Evolutionary conservation across 2,797 vertebrate species (phyloP), one percentile per base, ranked within the genome.

Genomic region (Melanotaenia trifasciata): DNA sequence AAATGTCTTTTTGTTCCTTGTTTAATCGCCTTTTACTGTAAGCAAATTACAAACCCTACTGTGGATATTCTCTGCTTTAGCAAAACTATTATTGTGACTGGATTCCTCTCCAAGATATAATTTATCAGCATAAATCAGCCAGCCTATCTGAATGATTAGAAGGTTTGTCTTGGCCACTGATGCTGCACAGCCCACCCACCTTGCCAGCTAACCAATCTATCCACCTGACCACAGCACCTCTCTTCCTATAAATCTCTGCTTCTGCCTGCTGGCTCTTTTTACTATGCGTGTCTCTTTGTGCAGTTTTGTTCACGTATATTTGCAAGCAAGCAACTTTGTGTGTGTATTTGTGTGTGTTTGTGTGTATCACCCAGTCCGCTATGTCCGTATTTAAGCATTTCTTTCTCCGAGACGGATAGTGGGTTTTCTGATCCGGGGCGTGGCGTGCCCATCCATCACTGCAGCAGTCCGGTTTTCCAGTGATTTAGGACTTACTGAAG

Each of bases 211-310:
- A 71, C 85, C 84, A 90, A 90, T 93, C 80, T 89, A 84, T 92
- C 84, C 88, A 90, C 83, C 87, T 89, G 90, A 90, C 90, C 93
- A 80, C 90, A 90, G 86, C 86, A 87, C 78, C 80, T 84, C 78
- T 71, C 45, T 61, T 71, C 69, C 64, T 72, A 94, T 93, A 91
- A 93, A 94, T 93, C 91, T 81, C 77, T 35, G 43, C 59, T 58
- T 68, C 50, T 76, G 72, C 65, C 61, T 64, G 73, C 74, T 64
- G 58, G 62, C 59, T 67, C 22, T 59, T 76, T 72, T 61, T 56
- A 69, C 13, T 57, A 4, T 69, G 57, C 65, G 59, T 12, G 38
- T 66, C 11, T 72, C 50, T 67, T 51, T 40, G 70, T 81, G 81
- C 54, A 73, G 38, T 70, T 84, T 75, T 80, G 59, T 88, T 68